A percentile compares a stretch with the other conserved stretches of the same genome.
These are phyloP conservation scores for Rhamnusium bicolor DNA, from an alignment of 2,888 invertebrate genomes.

Conservation along the genomic window DNA sequence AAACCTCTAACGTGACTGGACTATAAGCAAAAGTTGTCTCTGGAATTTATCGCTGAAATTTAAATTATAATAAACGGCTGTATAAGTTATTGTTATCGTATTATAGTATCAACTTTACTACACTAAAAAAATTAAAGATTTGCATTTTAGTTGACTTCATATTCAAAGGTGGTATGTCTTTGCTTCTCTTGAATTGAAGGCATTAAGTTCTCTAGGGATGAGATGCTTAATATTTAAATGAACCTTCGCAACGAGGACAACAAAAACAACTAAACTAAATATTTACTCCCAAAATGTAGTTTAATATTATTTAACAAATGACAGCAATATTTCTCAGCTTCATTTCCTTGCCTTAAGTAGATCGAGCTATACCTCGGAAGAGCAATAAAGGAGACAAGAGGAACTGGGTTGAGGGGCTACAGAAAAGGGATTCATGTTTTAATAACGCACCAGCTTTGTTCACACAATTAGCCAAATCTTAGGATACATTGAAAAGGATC, in stretches of 20 bases:
- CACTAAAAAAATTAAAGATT: too few species aligned
- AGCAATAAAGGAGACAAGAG: slow-evolving; percentile 57
- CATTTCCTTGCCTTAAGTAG: slow-evolving; percentile 44
- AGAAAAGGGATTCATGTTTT: slow-evolving; percentile 56
- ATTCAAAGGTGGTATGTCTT: too few species aligned
- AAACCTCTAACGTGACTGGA: too few species aligned
- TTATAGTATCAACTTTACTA: too few species aligned
- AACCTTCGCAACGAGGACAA: slow-evolving; percentile 4
- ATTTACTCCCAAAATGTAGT: slow-evolving; percentile 30
- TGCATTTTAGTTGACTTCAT: too few species aligned
- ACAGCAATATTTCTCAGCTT: slow-evolving; percentile 40
- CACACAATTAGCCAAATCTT: slow-evolving; percentile 61
- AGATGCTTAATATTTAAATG: slow-evolving; percentile 11
- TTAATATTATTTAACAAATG: slow-evolving; percentile 40
- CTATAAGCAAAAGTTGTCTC: too few species aligned
- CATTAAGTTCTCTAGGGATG: neutral
- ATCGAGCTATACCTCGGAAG: slow-evolving; percentile 50
- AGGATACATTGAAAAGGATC: slow-evolving; percentile 34
- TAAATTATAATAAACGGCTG: too few species aligned
- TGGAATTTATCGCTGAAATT: too few species aligned
- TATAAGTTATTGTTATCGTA: too few species aligned
- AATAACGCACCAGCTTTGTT: slow-evolving; percentile 58
- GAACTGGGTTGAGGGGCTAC: slow-evolving; percentile 42
- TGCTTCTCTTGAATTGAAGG: too few species aligned
- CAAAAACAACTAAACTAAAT: slow-evolving; percentile 24